Evolutionary conservation across 1,140 invertebrate species (phyloP).

Genomic region (Pogonomyrmex californicus): DNA sequence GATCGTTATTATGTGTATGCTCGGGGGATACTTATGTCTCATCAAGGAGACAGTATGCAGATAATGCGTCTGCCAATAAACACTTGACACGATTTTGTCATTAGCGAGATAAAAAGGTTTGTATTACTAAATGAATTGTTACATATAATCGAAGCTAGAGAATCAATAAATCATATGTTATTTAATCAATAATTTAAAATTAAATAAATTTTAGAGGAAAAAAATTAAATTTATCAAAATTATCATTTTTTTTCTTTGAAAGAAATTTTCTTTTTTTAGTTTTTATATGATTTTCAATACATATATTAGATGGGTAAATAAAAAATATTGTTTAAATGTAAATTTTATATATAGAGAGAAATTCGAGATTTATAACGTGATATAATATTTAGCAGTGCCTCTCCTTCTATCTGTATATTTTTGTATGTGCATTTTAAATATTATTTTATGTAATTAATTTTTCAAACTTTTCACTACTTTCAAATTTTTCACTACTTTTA

Average conservation of each 20-base stretch:
- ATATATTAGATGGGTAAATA: background rate
- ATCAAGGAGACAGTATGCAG: conserved; percentile 37
- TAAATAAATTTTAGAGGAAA: background rate
- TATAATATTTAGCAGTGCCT: too few species aligned
- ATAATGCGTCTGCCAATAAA: conserved; percentile 18
- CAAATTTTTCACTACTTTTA: too few species aligned
- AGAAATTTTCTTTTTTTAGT: too few species aligned
- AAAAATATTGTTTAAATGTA: background rate
- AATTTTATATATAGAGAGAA: background rate
- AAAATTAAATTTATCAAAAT: too few species aligned
- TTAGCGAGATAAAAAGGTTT: conserved; percentile 17
- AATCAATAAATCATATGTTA: background rate
- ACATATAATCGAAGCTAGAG: background rate
- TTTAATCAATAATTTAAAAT: background rate
- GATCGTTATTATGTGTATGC: conserved; percentile 45
- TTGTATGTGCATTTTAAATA: background rate
- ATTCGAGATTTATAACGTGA: too few species aligned
- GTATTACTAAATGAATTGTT: conserved; percentile 19
- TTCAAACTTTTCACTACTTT: background rate
- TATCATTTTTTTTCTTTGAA: too few species aligned
- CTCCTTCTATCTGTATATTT: background rate
- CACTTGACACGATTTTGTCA: conserved; percentile 26
- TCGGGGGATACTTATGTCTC: conserved; percentile 5
- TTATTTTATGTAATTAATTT: conserved; percentile 26
- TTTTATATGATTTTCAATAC: background rate